Base-by-base conservation (phyloP, 2,113 vertebrate genomes). In the Charina bottae region DNA sequence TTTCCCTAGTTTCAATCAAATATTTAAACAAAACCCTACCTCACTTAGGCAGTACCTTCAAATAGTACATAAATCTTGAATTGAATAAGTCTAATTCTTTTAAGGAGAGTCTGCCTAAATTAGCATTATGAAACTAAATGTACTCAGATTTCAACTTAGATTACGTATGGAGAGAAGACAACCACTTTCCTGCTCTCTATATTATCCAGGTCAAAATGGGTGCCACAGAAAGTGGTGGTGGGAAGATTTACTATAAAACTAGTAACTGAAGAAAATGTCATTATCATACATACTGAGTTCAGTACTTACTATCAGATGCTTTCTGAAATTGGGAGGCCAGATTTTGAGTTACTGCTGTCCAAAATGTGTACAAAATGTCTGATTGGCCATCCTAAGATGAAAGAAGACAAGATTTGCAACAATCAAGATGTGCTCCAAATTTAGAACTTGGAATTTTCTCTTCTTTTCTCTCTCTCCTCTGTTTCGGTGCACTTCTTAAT, bases 331-430 rank as follows among this genome's bases (percentile, higher is more conserved):
- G 98, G 90, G 98, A 97, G 58, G 98, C 98, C 46, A 99, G 98
- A 26, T 98, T 98, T 89, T 95, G 97, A 90, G 99, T 99, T 89
- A 99, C 97, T 21, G 98, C 97, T 92, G 96, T 99, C 99, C 99
- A 99, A 95, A 99, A 99, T 56, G 97, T 98, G 96, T 97, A 98
- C 92, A 99, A 97, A 96, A 99, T 99, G 95, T 99, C 98, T 86
- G 98, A 95, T n/a, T 99, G 98, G 33, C 98, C 98, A 83, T 99
- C 99, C 99, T 99, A 95, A 90, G 3, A 93, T 60, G 85, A 93
- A 83, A 59, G n/a, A 95, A 93, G 94, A 94, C 56, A 58, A 60
- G 72, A 2, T 78, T 78, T 2, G 4, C 0, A 89, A 84, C 26
- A 89, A 93, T 95, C 2, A 94, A 87, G 90, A 85, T 2, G 42